Evolutionary conservation across 2,888 invertebrate species (phyloP), one percentile per base, ranked within the genome.

Genomic region (Ormyrus rosae): DNA sequence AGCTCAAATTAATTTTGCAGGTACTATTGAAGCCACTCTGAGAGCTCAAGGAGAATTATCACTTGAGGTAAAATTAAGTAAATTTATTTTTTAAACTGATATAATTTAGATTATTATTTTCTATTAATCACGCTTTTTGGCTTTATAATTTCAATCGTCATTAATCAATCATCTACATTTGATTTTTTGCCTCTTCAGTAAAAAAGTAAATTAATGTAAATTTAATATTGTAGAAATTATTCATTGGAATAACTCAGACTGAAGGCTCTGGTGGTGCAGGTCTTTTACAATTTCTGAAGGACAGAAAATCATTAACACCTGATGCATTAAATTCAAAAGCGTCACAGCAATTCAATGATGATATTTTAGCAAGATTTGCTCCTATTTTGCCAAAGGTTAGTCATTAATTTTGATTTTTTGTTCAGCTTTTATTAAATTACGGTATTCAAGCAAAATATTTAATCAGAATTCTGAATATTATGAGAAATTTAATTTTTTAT

Each of bases 11-110:
- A 93, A 94, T 68, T 96, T 96, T 85, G 95, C 95, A 71, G 92
- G 96, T 58, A 92, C 94, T 0, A 91, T 96, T 81, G 96, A 96
- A 89, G 95, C 96, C 0, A 95, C 95, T 0, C 92, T 97, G 9
- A 94, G 95, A 84, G 96, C 96, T 6, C 95, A 96, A 86, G 96
- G 95, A 5, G 96, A 96, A n/a, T 91, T 96, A n/a, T 95, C 96
- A 84, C 94, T 96, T 61, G 96, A 96, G 93, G 96, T 96, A 91
- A 87, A 86, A 58, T 78, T 51, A 51, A 79, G 73, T 75, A 50
- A 46, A 61, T 67, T 50, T n/a, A 56, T 51, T 19, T 34, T 34
- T 34, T 34, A 34, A 34, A 34, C 34, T 64, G 56, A 46, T 68
- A 72, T 34, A 10, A 9, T 50, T 55, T 34, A 34, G 34, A 34